These are phyloP conservation scores for Ostrea denselamellosa DNA, from an alignment of 1,140 invertebrate species.

Conservation along the genomic window DNA sequence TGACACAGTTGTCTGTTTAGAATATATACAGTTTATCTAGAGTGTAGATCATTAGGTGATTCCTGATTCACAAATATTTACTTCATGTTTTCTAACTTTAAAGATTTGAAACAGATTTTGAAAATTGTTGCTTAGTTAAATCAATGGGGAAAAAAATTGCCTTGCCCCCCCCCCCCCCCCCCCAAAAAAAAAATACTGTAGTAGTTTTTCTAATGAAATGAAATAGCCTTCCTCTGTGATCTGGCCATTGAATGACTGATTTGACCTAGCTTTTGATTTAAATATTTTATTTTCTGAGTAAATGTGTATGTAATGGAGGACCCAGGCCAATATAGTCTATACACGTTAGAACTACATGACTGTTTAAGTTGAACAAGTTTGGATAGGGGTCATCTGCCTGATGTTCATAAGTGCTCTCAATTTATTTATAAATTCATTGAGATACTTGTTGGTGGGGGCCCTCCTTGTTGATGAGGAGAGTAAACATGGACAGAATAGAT, in stretches of 20 bases:
- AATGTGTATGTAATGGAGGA: background rate
- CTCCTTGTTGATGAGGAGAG: constrained; percentile 13
- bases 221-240: background rate
- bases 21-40: background rate
- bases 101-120: background rate
- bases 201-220: background rate
- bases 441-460: background rate
- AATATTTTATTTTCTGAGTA: background rate
- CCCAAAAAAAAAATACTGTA: background rate
- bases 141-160: background rate
- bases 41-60: background rate
- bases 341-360: background rate
- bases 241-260: background rate
- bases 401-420: background rate
- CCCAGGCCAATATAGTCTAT: background rate
- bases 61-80: background rate
- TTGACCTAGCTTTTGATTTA: background rate
- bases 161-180: no score
- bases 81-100: background rate
- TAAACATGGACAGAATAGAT: background rate
- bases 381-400: constrained; percentile 18
- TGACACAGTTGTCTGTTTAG: background rate
- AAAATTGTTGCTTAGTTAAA: no score
- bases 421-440: constrained; percentile 37
- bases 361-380: constrained; percentile 10